phyloP scores from a whole-genome alignment of 1,140 invertebrate species.

The Trachymyrmex cornetzi region DNA sequence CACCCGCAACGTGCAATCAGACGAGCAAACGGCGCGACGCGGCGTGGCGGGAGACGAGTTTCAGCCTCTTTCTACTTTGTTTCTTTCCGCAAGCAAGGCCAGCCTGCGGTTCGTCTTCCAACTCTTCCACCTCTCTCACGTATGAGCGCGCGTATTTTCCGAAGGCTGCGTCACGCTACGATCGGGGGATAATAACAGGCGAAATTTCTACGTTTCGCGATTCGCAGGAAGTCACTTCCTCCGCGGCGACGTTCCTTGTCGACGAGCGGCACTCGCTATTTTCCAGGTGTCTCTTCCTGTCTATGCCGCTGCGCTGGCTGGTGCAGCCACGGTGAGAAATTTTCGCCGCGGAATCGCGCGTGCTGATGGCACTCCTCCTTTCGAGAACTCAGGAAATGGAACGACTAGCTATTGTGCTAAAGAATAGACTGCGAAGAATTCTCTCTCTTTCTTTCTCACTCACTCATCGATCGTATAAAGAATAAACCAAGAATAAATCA shows the following conservation, averaged over 20 bases:
- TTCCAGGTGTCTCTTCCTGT: slow-evolving; percentile 75
- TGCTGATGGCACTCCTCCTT: slow-evolving; percentile 8
- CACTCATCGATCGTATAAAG: background rate
- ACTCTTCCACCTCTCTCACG: slow-evolving; percentile 32
- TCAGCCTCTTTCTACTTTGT: slow-evolving; percentile 52
- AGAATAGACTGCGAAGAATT: slow-evolving; percentile 14
- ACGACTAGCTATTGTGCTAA: background rate
- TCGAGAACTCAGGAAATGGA: slow-evolving; percentile 10
- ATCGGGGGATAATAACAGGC: slow-evolving; percentile 73
- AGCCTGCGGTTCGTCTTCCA: slow-evolving; percentile 51
- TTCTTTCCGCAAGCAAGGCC: slow-evolving; percentile 52
- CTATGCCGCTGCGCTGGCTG: background rate
- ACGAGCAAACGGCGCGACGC: background rate
- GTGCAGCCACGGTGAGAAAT: slow-evolving; percentile 67
- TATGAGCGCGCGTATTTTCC: slow-evolving; percentile 54
- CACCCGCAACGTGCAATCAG: slow-evolving; percentile 46
- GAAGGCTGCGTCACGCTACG: slow-evolving; percentile 53
- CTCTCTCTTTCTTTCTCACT: background rate
- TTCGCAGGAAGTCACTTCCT: slow-evolving; percentile 75
- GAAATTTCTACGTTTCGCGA: slow-evolving; percentile 70
- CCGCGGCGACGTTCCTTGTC: slow-evolving; percentile 50
- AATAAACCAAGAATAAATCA: no score
- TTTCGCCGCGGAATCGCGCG: slow-evolving; percentile 50
- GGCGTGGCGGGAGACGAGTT: slow-evolving; percentile 1
- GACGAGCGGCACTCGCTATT: slow-evolving; percentile 65